Evolutionary conservation across 92 coral and sea anemone genomes (phyloP).

Genomic region (Virgularia gustaviana): DNA sequence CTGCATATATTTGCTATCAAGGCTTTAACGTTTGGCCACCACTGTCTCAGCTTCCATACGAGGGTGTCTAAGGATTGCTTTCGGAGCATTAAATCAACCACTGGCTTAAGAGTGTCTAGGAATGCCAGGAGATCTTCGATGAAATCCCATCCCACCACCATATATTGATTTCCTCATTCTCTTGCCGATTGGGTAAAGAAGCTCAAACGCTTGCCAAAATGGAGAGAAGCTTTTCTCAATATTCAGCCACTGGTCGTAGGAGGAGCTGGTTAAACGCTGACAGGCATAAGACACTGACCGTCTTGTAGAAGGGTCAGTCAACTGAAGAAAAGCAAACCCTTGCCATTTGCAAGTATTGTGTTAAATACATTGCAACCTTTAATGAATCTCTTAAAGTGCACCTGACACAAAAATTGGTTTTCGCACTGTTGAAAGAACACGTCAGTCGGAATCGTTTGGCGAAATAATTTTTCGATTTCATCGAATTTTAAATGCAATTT

Average conservation of each 20-base stretch:
- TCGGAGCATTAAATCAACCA: constrained; percentile 10
- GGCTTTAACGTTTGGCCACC: constrained; percentile 2
- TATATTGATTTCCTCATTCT: neutral
- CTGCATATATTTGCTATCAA: neutral
- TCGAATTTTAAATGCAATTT: neutral
- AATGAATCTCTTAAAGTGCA: constrained; percentile 20
- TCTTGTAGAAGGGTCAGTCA: constrained; percentile 8
- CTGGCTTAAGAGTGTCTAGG: neutral
- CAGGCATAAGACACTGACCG: constrained; percentile 21
- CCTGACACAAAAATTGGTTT: too few relatives aligned
- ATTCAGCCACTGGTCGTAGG: constrained; percentile 23
- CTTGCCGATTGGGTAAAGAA: constrained; percentile 8
- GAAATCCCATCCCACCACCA: constrained; percentile 3
- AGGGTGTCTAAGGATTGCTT: neutral
- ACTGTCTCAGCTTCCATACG: neutral
- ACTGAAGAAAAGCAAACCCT: constrained; percentile 30
- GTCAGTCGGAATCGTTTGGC: too few relatives aligned
- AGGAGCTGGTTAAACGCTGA: constrained; percentile 26
- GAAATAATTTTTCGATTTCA: too few relatives aligned
- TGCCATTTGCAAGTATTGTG: constrained; percentile 29
- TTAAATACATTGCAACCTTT: constrained; percentile 25
- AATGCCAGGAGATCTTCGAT: neutral
- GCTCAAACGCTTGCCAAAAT: constrained; percentile 24
- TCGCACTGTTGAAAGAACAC: too few relatives aligned
- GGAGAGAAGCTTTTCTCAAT: constrained; percentile 1